phyloP scores from a whole-genome alignment of 2,797 vertebrate species.

The Chrysocyon brachyurus region DNA sequence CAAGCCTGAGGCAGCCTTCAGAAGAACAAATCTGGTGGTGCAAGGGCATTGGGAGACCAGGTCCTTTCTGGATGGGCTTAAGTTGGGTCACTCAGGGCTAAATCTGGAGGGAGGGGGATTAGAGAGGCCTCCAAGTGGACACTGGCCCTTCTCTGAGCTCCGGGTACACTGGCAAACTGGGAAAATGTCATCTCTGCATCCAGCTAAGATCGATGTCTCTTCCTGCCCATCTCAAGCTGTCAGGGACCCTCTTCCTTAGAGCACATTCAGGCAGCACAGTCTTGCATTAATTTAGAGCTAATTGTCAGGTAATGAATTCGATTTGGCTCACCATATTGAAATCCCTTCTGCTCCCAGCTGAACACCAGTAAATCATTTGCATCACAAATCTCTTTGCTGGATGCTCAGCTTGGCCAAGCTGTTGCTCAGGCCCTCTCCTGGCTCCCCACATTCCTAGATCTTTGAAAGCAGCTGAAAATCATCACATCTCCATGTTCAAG shows the following conservation, averaged over 20 bases:
- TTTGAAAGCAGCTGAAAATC: slow-evolving; percentile 57
- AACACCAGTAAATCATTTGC: slow-evolving; percentile 84
- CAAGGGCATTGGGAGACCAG: neutral
- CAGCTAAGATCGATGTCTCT: slow-evolving; percentile 39
- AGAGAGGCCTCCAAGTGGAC: neutral
- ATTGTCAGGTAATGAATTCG: slow-evolving; percentile 87
- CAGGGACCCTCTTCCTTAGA: slow-evolving; percentile 76
- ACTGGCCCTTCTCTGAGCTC: neutral
- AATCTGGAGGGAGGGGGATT: neutral
- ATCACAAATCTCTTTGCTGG: slow-evolving; percentile 83
- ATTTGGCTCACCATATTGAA: slow-evolving; percentile 85
- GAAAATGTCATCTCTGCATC: neutral
- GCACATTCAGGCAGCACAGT: slow-evolving; percentile 71
- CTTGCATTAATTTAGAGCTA: slow-evolving; percentile 86
- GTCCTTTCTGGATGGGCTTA: neutral
- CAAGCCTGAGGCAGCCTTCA: neutral
- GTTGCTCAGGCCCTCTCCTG: slow-evolving; percentile 70
- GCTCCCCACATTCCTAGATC: neutral
- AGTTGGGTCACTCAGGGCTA: neutral
- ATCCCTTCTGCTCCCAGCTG: slow-evolving; percentile 77
- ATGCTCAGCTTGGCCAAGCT: slow-evolving; percentile 74
- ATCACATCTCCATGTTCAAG: neutral
- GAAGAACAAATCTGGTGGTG: neutral
- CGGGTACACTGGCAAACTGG: neutral
- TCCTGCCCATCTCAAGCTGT: slow-evolving; percentile 73